Conservation (phyloP, 2,888 invertebrate species). For the Oithona nana region DNA sequence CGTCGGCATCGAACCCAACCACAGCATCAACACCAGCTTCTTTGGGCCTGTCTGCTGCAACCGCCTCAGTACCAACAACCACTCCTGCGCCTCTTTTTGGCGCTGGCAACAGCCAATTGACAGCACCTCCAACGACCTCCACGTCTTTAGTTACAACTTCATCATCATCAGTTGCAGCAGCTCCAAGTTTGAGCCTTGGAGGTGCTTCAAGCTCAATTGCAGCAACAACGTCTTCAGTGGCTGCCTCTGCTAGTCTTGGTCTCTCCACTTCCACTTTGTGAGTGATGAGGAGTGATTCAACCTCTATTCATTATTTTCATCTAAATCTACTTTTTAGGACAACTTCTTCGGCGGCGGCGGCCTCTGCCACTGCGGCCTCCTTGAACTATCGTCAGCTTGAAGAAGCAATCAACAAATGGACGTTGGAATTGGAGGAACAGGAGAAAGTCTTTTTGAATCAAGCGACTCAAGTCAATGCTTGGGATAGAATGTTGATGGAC, state of each 20-base stretch:
- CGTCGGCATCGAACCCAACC: slow-evolving; percentile 17
- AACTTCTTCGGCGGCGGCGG: slow-evolving; percentile 11
- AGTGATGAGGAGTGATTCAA: slow-evolving; percentile 10
- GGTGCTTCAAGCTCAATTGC: slow-evolving; percentile 13
- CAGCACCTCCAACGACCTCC: not conserved
- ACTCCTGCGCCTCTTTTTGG: slow-evolving; percentile 18
- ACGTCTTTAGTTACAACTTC: slow-evolving; percentile 19
- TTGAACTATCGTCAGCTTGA: slow-evolving; percentile 68
- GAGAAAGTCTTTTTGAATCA: slow-evolving; percentile 81
- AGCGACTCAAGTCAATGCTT: slow-evolving; percentile 83
- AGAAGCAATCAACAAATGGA: slow-evolving; percentile 86
- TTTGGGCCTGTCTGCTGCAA: slow-evolving; percentile 20
- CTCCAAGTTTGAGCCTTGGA: slow-evolving; percentile 18
- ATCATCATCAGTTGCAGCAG: slow-evolving; percentile 22
- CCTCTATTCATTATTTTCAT: too few species aligned
- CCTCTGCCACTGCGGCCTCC: slow-evolving; percentile 13
- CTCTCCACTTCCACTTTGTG: slow-evolving; percentile 19
- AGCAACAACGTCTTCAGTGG: slow-evolving; percentile 20
- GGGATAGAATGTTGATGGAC: slow-evolving; percentile 72
- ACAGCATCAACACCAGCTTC: not conserved
- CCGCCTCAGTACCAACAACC: slow-evolving; percentile 21
- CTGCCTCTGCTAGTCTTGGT: slow-evolving; percentile 1
- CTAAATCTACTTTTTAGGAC: too few species aligned
- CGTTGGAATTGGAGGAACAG: slow-evolving; percentile 71
- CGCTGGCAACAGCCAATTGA: not conserved